These are phyloP conservation scores for Podotricha telesiphe DNA, from an alignment of 2,888 invertebrate genomes.

Conservation along the genomic window DNA sequence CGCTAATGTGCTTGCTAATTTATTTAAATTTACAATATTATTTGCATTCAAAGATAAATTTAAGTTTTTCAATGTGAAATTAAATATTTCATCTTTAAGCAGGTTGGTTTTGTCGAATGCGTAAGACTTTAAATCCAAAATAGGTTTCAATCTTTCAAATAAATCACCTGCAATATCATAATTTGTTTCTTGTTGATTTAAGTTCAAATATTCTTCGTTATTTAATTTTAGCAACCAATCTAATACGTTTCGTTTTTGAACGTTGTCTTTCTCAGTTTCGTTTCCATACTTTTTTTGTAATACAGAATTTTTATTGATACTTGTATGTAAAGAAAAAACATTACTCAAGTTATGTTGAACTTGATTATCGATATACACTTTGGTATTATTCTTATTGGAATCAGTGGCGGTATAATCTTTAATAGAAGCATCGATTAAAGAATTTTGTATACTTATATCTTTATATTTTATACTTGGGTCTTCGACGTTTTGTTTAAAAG, in stretches of 20 bases:
- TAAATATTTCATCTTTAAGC: constrained; percentile 52
- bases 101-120: constrained; percentile 47
- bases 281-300: neutral
- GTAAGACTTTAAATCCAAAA: constrained; percentile 37
- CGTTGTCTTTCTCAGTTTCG: neutral
- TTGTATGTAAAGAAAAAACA: constrained; percentile 18
- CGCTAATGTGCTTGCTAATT: constrained; percentile 28
- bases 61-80: constrained; percentile 46
- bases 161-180: constrained; percentile 39
- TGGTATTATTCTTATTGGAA: neutral
- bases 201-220: constrained; percentile 31
- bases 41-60: constrained; percentile 42
- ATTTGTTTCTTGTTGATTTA: constrained; percentile 36
- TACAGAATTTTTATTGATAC: neutral
- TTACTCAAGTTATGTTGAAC: constrained; percentile 25
- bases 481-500: neutral
- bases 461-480: neutral
- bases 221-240: constrained; percentile 48
- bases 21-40: constrained; percentile 12
- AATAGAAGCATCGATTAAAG: neutral
- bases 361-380: constrained; percentile 20
- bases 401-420: neutral
- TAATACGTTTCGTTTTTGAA: constrained; percentile 40
- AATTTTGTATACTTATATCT: constrained; percentile 1
- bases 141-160: constrained; percentile 41